Conservation (phyloP, 2,888 invertebrate genomes). For the Spisula solida region DNA sequence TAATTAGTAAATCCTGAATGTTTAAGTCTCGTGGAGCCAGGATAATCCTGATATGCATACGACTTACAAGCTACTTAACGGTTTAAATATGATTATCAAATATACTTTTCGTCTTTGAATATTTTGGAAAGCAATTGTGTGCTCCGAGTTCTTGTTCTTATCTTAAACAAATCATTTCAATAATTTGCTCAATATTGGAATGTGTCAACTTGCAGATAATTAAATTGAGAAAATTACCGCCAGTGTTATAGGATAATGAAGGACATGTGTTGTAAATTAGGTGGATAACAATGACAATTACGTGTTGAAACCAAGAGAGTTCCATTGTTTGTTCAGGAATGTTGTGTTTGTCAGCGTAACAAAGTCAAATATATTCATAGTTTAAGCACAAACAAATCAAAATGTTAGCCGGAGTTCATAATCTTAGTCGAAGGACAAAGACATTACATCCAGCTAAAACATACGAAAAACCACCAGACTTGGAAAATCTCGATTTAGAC, state of each 20-base stretch:
- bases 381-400: constrained; percentile 38
- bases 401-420: constrained; percentile 61
- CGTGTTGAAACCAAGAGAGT: constrained; percentile 51
- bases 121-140: constrained; percentile 21
- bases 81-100: constrained; percentile 35
- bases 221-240: constrained; percentile 49
- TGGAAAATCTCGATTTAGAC: constrained; percentile 13
- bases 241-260: constrained; percentile 11
- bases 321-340: constrained; percentile 70
- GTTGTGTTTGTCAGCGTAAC: constrained; percentile 63
- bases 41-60: constrained; percentile 27
- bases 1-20: constrained; percentile 29
- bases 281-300: constrained; percentile 23
- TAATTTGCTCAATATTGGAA: constrained; percentile 25
- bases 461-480: constrained; percentile 25
- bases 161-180: neutral
- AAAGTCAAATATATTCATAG: constrained; percentile 58
- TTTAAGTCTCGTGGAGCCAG: constrained; percentile 24
- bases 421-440: constrained; percentile 60
- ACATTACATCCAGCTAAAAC: constrained; percentile 57
- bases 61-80: constrained; percentile 22
- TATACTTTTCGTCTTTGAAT: constrained; percentile 50
- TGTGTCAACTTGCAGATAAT: constrained; percentile 43
- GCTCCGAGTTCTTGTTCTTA: constrained; percentile 4
- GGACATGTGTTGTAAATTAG: constrained; percentile 35